Conservation (phyloP, 2,113 vertebrate genomes). For the Coryphaenoides rupestris region DNA sequence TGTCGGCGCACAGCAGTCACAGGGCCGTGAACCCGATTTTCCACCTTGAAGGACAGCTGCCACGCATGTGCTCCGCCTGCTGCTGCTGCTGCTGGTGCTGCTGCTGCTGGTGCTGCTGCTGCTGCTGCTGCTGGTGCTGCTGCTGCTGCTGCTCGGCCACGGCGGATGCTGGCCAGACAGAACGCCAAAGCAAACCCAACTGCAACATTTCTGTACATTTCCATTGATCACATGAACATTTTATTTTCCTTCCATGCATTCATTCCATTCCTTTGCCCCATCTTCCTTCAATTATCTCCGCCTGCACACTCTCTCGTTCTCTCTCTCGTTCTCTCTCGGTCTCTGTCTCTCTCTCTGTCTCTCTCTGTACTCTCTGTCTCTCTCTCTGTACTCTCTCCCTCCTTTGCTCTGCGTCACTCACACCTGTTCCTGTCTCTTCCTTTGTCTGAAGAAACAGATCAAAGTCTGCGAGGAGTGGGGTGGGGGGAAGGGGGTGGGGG, state of each 20-base stretch:
- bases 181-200: too few relatives aligned
- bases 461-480: background rate
- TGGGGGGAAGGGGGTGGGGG: background rate
- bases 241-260: background rate
- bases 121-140: too few relatives aligned
- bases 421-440: background rate
- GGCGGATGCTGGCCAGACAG: too few relatives aligned
- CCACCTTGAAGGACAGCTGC: background rate
- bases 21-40: background rate
- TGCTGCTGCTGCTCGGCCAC: too few relatives aligned
- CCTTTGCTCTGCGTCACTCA: background rate
- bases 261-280: too few relatives aligned
- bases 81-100: too few relatives aligned
- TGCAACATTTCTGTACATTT: too few relatives aligned
- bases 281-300: background rate
- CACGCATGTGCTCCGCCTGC: too few relatives aligned
- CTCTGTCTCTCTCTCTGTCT: background rate
- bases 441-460: background rate
- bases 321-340: too few relatives aligned
- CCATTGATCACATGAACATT: too few relatives aligned
- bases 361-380: conserved; percentile 5
- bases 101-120: too few relatives aligned
- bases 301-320: background rate
- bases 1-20: background rate
- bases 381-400: background rate